These are phyloP conservation scores for Triops cancriformis DNA, from an alignment of 1,140 invertebrate genomes.

Conservation along the genomic window DNA sequence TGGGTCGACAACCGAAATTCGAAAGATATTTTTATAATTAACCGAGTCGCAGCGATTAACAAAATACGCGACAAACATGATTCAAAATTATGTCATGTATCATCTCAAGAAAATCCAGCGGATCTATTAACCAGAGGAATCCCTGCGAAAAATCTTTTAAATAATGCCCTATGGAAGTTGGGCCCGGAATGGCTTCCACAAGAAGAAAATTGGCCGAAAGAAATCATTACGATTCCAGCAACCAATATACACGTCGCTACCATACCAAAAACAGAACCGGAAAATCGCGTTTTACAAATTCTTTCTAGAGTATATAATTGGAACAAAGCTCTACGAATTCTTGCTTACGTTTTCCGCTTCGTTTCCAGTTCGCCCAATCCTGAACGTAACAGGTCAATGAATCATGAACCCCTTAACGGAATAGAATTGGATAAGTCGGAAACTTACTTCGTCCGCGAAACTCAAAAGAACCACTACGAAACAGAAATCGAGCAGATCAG, in stretches of 20 bases:
- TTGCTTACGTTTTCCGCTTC: no score
- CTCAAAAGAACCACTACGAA: not conserved
- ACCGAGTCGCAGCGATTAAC: not conserved
- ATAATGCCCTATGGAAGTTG: not conserved
- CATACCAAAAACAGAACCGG: no score
- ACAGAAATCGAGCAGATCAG: not conserved
- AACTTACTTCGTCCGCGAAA: not conserved
- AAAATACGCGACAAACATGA: not conserved
- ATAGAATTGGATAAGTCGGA: not conserved
- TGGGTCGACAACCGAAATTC: constrained; percentile 24
- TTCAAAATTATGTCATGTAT: not conserved
- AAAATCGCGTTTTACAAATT: not conserved
- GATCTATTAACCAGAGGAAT: not conserved
- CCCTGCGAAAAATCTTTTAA: not conserved
- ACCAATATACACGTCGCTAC: not conserved
- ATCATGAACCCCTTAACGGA: not conserved
- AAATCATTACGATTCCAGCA: not conserved
- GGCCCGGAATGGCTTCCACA: no score
- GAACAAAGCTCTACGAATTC: no score
- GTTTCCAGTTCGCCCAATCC: not conserved
- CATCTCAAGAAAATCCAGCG: not conserved
- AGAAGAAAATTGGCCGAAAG: not conserved
- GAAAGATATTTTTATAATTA: not conserved
- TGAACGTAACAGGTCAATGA: not conserved
- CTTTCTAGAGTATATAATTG: not conserved